Evolutionary conservation across 1,140 invertebrate species (phyloP).

Genomic region (Dendrolimus punctatus): DNA sequence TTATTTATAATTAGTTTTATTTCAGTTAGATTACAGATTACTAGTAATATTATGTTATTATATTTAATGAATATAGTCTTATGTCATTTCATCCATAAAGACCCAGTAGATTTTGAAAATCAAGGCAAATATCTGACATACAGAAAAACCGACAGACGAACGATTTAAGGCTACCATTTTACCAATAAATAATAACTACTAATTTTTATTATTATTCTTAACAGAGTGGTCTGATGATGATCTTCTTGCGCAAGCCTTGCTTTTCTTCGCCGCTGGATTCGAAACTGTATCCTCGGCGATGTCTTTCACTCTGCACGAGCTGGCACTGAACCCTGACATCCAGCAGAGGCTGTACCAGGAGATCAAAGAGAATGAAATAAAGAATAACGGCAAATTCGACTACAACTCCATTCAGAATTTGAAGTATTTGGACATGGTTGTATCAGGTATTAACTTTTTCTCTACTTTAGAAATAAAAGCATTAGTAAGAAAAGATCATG

Average conservation of each 20-base stretch:
- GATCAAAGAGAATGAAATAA: conserved; percentile 13
- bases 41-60: too few species aligned
- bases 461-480: not conserved
- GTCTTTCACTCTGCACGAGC: conserved; percentile 66
- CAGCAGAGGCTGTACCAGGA: conserved; percentile 59
- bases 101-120: too few species aligned
- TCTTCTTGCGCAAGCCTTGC: conserved; percentile 29
- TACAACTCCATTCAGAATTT: conserved; percentile 17
- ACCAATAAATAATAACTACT: not conserved
- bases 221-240: conserved; percentile 20
- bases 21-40: too few species aligned
- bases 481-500: not conserved
- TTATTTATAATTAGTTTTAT: too few species aligned
- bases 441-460: conserved; percentile 17
- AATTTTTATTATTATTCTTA: conserved; percentile 22
- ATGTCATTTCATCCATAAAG: too few species aligned
- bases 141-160: too few species aligned
- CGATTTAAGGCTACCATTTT: too few species aligned
- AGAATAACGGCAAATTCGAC: conserved; percentile 16
- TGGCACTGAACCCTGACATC: conserved; percentile 73
- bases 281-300: conserved; percentile 75
- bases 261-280: conserved; percentile 67
- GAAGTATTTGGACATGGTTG: conserved; percentile 26
- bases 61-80: too few species aligned
- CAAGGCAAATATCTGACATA: too few species aligned